Conservation (phyloP, 2,113 vertebrate species). For the Nanger granti region DNA sequence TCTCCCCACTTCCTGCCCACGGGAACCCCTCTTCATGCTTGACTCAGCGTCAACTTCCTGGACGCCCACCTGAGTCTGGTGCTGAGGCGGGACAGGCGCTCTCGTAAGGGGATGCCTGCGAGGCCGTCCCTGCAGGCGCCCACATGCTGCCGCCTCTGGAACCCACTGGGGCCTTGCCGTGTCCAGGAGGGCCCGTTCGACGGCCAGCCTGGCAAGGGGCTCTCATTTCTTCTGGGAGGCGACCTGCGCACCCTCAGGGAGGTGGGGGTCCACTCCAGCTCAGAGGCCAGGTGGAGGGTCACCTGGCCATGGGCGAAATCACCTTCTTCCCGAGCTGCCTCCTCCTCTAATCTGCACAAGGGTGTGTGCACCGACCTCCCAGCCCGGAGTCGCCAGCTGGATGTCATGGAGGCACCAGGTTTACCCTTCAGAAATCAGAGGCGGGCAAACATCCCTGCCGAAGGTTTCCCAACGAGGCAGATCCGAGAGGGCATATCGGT, state of each 20-base stretch:
- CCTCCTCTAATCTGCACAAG: neutral
- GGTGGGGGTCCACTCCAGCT: accelerated
- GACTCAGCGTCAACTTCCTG: neutral
- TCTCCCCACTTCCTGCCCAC: neutral
- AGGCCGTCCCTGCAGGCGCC: neutral
- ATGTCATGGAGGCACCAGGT: accelerated
- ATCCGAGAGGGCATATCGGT: neutral
- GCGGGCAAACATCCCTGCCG: accelerated
- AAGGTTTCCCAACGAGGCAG: neutral
- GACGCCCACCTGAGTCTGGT: too few species aligned
- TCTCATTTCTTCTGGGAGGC: neutral
- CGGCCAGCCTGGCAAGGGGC: accelerated
- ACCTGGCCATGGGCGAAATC: neutral
- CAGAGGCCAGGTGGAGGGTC: accelerated
- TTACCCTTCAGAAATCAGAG: neutral
- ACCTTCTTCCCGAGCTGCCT: accelerated
- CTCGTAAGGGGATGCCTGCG: too few species aligned
- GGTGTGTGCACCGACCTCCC: accelerated
- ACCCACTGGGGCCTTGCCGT: accelerated
- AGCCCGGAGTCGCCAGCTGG: too few species aligned
- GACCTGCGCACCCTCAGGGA: accelerated
- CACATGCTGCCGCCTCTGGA: accelerated
- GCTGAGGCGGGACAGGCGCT: neutral
- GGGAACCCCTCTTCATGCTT: neutral
- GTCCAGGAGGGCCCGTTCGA: accelerated